These are phyloP conservation scores for Eonycteris spelaea DNA, from an alignment of 2,113 vertebrate genomes.

Conservation along the genomic window DNA sequence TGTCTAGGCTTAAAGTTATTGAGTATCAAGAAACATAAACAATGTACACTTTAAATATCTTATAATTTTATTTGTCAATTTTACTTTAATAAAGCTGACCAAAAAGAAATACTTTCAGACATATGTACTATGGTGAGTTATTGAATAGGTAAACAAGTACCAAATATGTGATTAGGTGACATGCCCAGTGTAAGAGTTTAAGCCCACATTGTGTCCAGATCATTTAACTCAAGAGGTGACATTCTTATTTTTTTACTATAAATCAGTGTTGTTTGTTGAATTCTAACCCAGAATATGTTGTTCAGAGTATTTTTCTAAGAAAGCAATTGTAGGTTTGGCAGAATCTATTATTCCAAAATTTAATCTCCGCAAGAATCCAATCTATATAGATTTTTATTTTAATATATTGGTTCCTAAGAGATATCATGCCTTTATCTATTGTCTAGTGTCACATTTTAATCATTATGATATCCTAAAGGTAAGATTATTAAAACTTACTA, in stretches of 20 bases:
- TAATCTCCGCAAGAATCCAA: not conserved
- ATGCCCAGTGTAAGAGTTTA: not conserved
- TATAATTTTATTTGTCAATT: not conserved
- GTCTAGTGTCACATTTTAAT: not conserved
- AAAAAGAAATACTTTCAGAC: not conserved
- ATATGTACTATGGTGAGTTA: not conserved
- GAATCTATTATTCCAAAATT: not conserved
- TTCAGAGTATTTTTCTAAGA: not conserved
- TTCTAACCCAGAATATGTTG: not conserved
- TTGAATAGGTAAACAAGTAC: not conserved
- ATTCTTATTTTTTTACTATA: not conserved
- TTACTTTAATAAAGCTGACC: not conserved
- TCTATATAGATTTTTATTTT: not conserved
- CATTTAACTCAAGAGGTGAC: not conserved
- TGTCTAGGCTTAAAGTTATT: not conserved
- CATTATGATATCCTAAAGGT: not conserved
- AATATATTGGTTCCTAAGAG: not conserved
- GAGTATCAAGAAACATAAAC: not conserved
- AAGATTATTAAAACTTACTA: not conserved
- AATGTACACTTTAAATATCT: not conserved
- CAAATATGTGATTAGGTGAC: not conserved
- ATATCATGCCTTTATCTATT: not conserved
- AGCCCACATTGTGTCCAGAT: not conserved
- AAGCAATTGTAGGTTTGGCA: not conserved
- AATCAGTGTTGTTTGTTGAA: not conserved